Evolutionary conservation across 1,140 invertebrate genomes (phyloP), one percentile per base, ranked within the genome.

Genomic region (Leucophenga varia): DNA sequence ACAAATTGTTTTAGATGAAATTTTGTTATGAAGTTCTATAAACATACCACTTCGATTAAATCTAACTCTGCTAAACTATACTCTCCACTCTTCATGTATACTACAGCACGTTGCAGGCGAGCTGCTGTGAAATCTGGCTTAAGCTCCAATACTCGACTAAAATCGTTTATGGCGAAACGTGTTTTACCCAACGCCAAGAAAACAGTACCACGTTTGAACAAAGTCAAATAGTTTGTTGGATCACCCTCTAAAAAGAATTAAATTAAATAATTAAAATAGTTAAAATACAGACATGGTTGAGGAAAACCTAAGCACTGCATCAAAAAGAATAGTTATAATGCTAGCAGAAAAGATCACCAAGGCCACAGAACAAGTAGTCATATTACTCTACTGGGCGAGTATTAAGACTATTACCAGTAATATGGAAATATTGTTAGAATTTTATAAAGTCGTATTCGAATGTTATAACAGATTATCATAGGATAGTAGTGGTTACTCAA

Each of bases 121-220:
- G 95, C 96, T 18, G 92, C 83, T 49, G 83, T 87, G 76, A 99
- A 99, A 75, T 98, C 95, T 39, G 91, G 87, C 71, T 98, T 97
- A 10, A 99, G 76, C 63, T 96, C 88, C 38, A 99, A 77, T 12
- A 97, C 95, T 78, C 83, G 86, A 65, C 91, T 88, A 58, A 99
- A 88, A 79, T 99, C 97, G 61, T 88, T 84, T 10, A 99, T 78
- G 7, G 96, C 97, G 69, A 95, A 89, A 64, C 94, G 95, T 0
- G 95, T 89, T 82, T 97, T 97, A 21, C 95, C 95, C 52, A 98
- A 79, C 8, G 95, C 97, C 72, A 99, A 82, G 76, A 95, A 97
- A 1, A 98, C 94, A 7, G 96, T 98, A 10, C 95, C 96, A 68
- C 97, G 82, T 74, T 92, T 92, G 64, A 90, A 95, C 65, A 92